Evolutionary conservation across 2,888 invertebrate species (phyloP).

Genomic region (Lasioglossum figueresi): DNA sequence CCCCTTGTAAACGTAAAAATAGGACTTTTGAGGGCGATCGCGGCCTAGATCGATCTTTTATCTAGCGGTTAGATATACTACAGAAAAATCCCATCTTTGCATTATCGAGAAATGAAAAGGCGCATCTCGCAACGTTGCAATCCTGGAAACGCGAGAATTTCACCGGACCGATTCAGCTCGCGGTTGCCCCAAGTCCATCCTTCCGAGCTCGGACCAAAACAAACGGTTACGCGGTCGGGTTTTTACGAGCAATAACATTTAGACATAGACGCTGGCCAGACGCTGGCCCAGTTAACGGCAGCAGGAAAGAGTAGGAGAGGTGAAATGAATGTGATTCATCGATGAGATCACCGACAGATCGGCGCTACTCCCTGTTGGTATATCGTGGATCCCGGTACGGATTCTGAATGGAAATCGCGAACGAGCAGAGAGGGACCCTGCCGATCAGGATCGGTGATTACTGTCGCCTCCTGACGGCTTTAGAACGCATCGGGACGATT

Average conservation of each 20-base stretch:
- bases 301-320: background rate
- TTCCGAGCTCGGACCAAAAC: conserved; percentile 4
- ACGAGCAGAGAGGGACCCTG: conserved; percentile 8
- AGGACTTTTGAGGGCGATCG: too few relatives aligned
- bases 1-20: too few relatives aligned
- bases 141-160: too few relatives aligned
- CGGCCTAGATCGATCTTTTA: too few relatives aligned
- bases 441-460: conserved; percentile 39
- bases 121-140: too few relatives aligned
- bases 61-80: too few relatives aligned
- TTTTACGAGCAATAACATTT: conserved; percentile 65
- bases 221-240: conserved; percentile 55
- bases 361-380: conserved; percentile 10
- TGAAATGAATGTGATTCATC: conserved; percentile 36
- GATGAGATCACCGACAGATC: conserved; percentile 35
- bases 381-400: background rate
- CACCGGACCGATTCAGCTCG: background rate
- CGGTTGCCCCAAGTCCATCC: background rate
- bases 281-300: conserved; percentile 64
- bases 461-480: conserved; percentile 41
- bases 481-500: conserved; percentile 51
- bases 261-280: conserved; percentile 71
- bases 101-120: too few relatives aligned
- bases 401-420: conserved; percentile 42
- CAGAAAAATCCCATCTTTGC: too few relatives aligned